Evolutionary conservation across 2,888 invertebrate genomes (phyloP).

Genomic region (Andricus curvator): DNA sequence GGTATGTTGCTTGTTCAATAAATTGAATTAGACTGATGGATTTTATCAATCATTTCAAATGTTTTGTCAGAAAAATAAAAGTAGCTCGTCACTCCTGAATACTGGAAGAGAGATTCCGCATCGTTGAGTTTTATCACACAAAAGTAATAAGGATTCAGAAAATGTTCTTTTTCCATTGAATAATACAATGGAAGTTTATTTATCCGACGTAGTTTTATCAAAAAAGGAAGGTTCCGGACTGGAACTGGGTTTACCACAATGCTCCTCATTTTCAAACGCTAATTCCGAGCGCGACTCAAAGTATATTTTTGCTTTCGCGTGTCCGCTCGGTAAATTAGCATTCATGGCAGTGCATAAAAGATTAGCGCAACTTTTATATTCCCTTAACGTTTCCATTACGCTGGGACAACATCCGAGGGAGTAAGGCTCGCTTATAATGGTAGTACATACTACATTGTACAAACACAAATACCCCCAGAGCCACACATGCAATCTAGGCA

Average conservation of each 20-base stretch:
- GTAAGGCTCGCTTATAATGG: not conserved
- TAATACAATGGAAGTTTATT: not conserved
- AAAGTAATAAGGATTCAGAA: not conserved
- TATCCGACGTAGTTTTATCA: not conserved
- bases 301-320: slow-evolving; percentile 34
- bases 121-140: not conserved
- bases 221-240: not conserved
- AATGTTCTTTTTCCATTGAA: not conserved
- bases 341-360: slow-evolving; percentile 38
- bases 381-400: slow-evolving; percentile 34
- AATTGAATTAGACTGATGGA: too few species aligned
- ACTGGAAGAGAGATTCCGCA: not conserved
- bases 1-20: not conserved
- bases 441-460: not conserved
- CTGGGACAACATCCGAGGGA: slow-evolving; percentile 5
- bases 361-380: slow-evolving; percentile 38
- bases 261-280: slow-evolving; percentile 36
- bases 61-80: not conserved
- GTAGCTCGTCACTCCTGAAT: not conserved
- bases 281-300: slow-evolving; percentile 21
- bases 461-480: not conserved
- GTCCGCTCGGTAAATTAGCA: slow-evolving; percentile 38
- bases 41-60: not conserved
- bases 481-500: not conserved
- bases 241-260: slow-evolving; percentile 7